These are phyloP conservation scores for Clarias magur DNA, from an alignment of 2,113 vertebrate genomes.

Conservation along the genomic window DNA sequence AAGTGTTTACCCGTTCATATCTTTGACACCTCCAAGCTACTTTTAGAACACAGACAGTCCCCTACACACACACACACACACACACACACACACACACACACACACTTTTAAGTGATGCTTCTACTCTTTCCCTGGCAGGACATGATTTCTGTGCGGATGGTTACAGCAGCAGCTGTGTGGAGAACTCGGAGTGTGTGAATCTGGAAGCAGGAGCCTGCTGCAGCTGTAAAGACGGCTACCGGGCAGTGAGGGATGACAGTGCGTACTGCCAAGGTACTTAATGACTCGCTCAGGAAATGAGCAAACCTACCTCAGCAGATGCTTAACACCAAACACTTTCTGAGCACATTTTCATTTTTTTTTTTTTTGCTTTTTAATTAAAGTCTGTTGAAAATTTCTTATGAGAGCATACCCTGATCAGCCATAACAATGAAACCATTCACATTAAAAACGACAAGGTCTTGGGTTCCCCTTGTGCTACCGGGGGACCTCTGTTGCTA, in stretches of 20 bases:
- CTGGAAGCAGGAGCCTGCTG: slow-evolving; percentile 82
- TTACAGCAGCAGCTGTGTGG: slow-evolving; percentile 78
- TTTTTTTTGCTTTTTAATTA: too few relatives aligned
- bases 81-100: background rate
- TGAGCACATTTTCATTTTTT: background rate
- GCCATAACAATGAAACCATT: too few relatives aligned
- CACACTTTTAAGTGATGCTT: background rate
- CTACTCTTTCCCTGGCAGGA: slow-evolving; percentile 60
- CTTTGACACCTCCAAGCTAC: slow-evolving; percentile 33
- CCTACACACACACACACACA: background rate
- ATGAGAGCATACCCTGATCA: too few relatives aligned
- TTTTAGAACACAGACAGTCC: slow-evolving; percentile 19
- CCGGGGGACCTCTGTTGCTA: background rate
- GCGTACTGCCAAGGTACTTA: slow-evolving; percentile 87
- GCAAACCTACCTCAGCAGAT: slow-evolving; percentile 1
- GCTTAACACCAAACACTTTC: background rate
- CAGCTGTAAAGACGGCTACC: slow-evolving; percentile 80
- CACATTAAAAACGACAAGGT: too few relatives aligned
- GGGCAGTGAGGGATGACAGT: slow-evolving; percentile 81
- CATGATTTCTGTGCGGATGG: slow-evolving; percentile 85
- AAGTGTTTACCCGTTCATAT: slow-evolving; percentile 20
- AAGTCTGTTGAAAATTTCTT: too few relatives aligned
- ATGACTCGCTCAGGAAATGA: slow-evolving; percentile 12
- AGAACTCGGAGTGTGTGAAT: slow-evolving; percentile 84
- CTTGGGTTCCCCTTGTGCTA: too few relatives aligned